phyloP scores from a whole-genome alignment of 2,888 invertebrate species.

The Sepioteuthis lessoniana region DNA sequence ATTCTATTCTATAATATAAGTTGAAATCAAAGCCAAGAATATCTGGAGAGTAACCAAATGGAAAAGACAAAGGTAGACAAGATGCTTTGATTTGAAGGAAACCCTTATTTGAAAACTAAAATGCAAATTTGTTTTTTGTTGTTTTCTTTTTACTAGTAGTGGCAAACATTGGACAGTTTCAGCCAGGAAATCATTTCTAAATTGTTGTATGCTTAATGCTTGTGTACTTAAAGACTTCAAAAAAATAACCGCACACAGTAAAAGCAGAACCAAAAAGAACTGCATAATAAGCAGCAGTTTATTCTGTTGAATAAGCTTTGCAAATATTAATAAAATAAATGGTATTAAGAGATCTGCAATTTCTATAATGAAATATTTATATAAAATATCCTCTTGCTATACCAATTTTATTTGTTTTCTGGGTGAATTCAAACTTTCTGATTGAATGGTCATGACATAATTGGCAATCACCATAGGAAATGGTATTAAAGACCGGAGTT shows the following conservation, averaged over 20 bases:
- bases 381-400: too few species aligned
- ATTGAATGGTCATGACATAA: too few species aligned
- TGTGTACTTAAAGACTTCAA: not conserved
- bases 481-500: too few species aligned
- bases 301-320: not conserved
- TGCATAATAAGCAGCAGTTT: not conserved
- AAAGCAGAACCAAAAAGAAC: not conserved
- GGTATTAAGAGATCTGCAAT: too few species aligned
- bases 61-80: not conserved
- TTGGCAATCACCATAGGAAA: too few species aligned
- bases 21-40: not conserved
- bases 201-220: not conserved
- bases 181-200: not conserved
- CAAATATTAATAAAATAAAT: not conserved
- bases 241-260: too few species aligned
- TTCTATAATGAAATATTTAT: too few species aligned
- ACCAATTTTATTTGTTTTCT: too few species aligned
- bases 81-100: not conserved
- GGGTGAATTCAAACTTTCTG: too few species aligned
- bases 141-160: not conserved
- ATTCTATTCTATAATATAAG: not conserved
- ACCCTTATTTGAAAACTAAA: not conserved
- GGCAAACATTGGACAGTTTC: not conserved
- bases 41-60: not conserved
- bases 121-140: not conserved